Evolutionary conservation across 23 tunicate species (phyloP).

Genomic region (Styela plicata): DNA sequence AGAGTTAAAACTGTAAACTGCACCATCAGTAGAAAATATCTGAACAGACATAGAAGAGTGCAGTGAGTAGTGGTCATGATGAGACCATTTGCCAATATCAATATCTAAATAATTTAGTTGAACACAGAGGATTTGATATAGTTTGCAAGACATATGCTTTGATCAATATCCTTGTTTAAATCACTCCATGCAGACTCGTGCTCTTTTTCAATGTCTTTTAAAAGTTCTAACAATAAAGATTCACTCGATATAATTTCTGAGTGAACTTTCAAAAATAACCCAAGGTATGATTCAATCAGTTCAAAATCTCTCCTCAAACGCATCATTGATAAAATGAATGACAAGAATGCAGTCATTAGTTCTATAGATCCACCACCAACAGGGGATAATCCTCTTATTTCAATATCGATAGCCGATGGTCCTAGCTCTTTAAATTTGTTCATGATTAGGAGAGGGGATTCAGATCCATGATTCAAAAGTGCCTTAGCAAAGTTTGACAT

Average conservation of each 20-base stretch:
- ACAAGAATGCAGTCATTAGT: conserved; percentile 47
- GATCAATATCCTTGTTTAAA: conserved; percentile 36
- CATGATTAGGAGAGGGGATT: conserved; percentile 22
- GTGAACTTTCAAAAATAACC: conserved; percentile 47
- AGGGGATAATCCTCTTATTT: conserved; percentile 48
- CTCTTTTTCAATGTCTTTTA: conserved; percentile 23
- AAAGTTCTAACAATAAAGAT: background rate
- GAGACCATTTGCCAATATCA: no score
- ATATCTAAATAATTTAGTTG: no score
- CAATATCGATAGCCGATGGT: conserved; percentile 71
- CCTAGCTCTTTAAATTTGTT: conserved; percentile 47
- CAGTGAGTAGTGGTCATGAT: no score
- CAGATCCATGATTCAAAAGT: background rate
- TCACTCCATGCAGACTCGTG: conserved; percentile 34
- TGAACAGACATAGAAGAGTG: no score
- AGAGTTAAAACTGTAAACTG: no score
- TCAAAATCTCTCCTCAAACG: conserved; percentile 68
- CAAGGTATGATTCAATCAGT: conserved; percentile 61
- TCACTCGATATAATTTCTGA: conserved; percentile 11
- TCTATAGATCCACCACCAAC: conserved; percentile 70
- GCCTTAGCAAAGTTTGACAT: conserved; percentile 40
- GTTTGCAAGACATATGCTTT: conserved; percentile 62
- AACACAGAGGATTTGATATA: conserved; percentile 47
- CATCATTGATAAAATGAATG: conserved; percentile 40
- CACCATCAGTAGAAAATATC: no score